A percentile compares a stretch with the other conserved stretches of the same genome.
Evolutionary conservation across 1,140 invertebrate genomes (phyloP).

Genomic region (Coptotermes formosanus): DNA sequence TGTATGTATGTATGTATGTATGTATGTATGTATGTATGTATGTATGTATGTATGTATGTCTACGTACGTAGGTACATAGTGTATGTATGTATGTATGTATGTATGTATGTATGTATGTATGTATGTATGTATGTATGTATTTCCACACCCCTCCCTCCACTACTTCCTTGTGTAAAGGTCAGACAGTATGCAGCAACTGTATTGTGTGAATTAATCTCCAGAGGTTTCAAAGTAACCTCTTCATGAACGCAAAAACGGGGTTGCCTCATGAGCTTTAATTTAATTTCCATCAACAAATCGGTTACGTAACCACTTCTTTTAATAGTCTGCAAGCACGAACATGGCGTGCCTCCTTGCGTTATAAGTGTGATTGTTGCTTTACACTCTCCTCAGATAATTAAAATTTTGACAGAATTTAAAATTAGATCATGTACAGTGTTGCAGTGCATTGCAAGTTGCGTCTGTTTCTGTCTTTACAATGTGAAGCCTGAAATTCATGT

Average conservation of each 20-base stretch:
- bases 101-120: too few species aligned
- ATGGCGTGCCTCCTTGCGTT: slow-evolving; percentile 16
- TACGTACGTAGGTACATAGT: too few species aligned
- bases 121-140: too few species aligned
- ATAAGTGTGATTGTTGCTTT: background rate
- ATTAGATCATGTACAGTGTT: background rate
- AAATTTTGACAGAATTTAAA: slow-evolving; percentile 3
- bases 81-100: too few species aligned
- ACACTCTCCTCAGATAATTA: background rate
- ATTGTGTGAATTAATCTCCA: slow-evolving; percentile 2
- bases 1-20: too few species aligned
- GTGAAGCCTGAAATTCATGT: too few species aligned
- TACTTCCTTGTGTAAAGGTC: background rate
- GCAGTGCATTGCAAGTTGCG: background rate
- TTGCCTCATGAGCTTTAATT: background rate
- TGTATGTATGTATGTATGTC: too few species aligned
- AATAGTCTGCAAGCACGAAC: background rate
- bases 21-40: too few species aligned
- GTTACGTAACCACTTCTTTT: background rate
- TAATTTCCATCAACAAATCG: slow-evolving; percentile 8
- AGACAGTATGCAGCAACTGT: background rate
- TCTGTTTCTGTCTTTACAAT: background rate
- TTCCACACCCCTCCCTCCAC: background rate
- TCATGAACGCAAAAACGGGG: background rate
- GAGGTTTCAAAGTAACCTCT: background rate